Percentiles rank a stretch among this genome's conserved stretches.
Evolutionary conservation across 1,140 invertebrate genomes (phyloP).

Genomic region (Aphelenchoides fujianensis): DNA sequence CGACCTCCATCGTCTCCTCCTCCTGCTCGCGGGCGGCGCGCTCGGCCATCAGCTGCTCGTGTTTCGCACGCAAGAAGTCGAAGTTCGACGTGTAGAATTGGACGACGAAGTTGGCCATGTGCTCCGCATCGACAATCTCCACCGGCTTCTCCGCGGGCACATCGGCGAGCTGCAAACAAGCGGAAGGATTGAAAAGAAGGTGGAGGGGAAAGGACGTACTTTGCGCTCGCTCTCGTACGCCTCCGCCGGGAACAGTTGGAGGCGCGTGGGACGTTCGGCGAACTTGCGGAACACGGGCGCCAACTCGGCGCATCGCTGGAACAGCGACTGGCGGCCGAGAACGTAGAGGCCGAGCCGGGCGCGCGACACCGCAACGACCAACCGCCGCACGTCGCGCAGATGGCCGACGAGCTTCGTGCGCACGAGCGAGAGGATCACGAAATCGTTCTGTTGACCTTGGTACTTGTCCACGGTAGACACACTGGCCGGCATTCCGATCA

Average conservation of each 20-base stretch:
- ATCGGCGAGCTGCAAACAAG: conserved; percentile 32
- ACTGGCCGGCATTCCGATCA: conserved; percentile 92
- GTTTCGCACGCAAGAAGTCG: conserved; percentile 37
- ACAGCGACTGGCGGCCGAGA: conserved; percentile 85
- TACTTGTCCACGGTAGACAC: conserved; percentile 94
- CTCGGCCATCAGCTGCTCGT: conserved; percentile 35
- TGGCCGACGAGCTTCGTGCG: conserved; percentile 93
- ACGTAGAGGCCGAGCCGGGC: conserved; percentile 94
- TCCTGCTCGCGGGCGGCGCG: conserved; percentile 16
- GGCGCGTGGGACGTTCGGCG: conserved; percentile 41
- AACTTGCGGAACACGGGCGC: conserved; percentile 88
- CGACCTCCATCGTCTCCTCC: conserved; percentile 21
- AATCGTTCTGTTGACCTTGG: conserved; percentile 99
- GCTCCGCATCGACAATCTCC: conserved; percentile 53
- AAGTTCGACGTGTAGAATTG: conserved; percentile 60
- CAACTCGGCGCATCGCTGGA: conserved; percentile 93
- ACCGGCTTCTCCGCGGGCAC: conserved; percentile 29
- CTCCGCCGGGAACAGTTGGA: conserved; percentile 54
- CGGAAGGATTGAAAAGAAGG: no score
- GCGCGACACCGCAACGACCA: conserved; percentile 95
- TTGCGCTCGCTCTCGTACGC: conserved; percentile 40
- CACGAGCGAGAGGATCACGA: conserved; percentile 90
- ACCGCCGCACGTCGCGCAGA: conserved; percentile 85
- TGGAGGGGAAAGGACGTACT: conserved; percentile 35
- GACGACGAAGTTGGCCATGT: conserved; percentile 57